Conservation (phyloP, 2,888 invertebrate species). For the Hyposoter didymator region DNA sequence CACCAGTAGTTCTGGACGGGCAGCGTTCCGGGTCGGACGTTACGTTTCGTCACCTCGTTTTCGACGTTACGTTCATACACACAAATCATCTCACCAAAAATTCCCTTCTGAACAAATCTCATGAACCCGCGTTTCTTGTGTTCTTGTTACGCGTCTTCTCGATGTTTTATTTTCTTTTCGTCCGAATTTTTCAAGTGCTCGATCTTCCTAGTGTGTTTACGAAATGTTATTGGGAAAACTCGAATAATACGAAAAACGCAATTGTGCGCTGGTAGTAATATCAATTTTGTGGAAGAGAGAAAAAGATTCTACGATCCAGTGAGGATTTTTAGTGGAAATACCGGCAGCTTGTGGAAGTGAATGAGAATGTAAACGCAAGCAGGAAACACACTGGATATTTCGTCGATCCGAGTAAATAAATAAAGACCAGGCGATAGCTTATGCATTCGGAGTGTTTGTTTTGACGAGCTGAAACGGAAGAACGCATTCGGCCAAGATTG, state of each 20-base stretch:
- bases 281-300: neutral
- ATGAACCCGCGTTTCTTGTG: neutral
- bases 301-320: neutral
- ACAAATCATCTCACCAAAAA: slow-evolving; percentile 5
- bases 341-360: neutral
- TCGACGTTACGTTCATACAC: slow-evolving; percentile 37
- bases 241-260: neutral
- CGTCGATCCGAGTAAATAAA: neutral
- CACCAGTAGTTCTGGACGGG: slow-evolving; percentile 81
- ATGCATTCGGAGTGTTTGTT: neutral
- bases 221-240: neutral
- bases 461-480: neutral
- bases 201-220: neutral
- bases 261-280: neutral
- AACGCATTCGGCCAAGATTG: neutral
- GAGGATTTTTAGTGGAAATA: neutral
- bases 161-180: neutral
- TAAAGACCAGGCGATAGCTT: neutral
- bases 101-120: neutral
- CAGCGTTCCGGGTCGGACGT: slow-evolving; percentile 78
- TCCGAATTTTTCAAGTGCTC: neutral
- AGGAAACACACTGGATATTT: neutral
- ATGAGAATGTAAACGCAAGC: neutral
- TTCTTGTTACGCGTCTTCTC: neutral
- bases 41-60: slow-evolving; percentile 60